phyloP scores from a whole-genome alignment of 2,888 invertebrate species.

The Catocala sponsa region DNA sequence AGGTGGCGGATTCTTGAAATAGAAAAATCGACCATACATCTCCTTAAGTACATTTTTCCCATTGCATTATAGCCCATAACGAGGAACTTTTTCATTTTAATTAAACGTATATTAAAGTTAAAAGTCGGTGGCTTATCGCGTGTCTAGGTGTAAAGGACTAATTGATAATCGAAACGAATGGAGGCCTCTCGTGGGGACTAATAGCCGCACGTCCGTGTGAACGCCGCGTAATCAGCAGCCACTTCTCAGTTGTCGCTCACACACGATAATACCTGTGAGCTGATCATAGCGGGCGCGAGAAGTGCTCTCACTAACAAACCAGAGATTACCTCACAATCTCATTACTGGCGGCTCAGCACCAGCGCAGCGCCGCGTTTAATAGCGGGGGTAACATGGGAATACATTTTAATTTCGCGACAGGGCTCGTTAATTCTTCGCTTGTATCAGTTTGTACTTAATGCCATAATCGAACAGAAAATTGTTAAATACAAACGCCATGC shows the following conservation, averaged over 20 bases:
- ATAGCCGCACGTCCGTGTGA: conserved; percentile 71
- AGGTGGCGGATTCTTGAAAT: conserved; percentile 71
- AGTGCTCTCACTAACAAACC: conserved; percentile 68
- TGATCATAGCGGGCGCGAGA: conserved; percentile 53
- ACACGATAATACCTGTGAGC: conserved; percentile 70
- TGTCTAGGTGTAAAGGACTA: conserved; percentile 80
- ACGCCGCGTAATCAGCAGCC: conserved; percentile 75
- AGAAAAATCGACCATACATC: conserved; percentile 66
- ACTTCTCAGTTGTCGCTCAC: conserved; percentile 80
- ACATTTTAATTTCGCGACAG: conserved; percentile 68
- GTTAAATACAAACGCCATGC: conserved; percentile 33
- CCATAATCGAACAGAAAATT: conserved; percentile 40
- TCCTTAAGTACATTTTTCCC: conserved; percentile 62
- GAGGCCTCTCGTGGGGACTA: conserved; percentile 67
- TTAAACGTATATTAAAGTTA: conserved; percentile 77
- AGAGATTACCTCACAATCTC: conserved; percentile 76
- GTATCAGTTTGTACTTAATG: conserved; percentile 48
- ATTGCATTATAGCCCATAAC: conserved; percentile 71
- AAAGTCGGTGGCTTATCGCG: conserved; percentile 70
- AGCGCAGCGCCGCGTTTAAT: conserved; percentile 63
- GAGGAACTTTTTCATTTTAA: conserved; percentile 77
- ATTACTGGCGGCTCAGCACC: conserved; percentile 60
- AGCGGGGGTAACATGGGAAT: conserved; percentile 66
- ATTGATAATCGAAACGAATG: conserved; percentile 81
- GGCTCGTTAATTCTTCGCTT: conserved; percentile 56